These are phyloP conservation scores for Falco biarmicus DNA, from an alignment of 2,797 vertebrate genomes.

Conservation along the genomic window DNA sequence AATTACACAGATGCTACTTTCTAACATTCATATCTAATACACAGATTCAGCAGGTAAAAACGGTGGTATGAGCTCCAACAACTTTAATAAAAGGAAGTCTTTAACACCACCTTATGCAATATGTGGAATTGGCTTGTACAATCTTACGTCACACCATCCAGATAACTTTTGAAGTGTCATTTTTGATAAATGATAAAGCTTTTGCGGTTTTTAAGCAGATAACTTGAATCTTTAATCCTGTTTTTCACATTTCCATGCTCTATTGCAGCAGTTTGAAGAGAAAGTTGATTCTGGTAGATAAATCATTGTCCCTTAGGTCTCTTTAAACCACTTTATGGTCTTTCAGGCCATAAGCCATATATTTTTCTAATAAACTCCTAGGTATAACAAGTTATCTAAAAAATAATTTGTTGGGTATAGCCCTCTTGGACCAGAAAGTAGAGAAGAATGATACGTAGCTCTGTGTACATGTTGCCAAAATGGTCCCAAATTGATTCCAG, in stretches of 20 bases:
- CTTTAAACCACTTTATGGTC: conserved; percentile 54
- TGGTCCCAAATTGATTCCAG: neutral
- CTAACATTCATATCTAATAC: neutral
- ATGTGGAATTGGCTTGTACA: neutral
- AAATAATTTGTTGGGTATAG: conserved; percentile 43
- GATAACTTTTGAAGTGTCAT: conserved; percentile 7
- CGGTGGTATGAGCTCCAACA: neutral
- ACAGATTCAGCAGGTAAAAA: neutral
- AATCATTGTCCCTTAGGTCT: conserved; percentile 53
- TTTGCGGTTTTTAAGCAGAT: conserved; percentile 13
- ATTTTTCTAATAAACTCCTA: conserved; percentile 59
- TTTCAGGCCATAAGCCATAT: conserved; percentile 45
- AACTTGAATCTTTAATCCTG: conserved; percentile 39
- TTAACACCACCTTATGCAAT: neutral
- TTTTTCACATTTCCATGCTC: conserved; percentile 47
- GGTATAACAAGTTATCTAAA: conserved; percentile 31
- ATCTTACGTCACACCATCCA: neutral
- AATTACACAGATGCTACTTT: neutral
- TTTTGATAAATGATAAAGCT: neutral
- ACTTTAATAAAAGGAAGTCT: neutral
- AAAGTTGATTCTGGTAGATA: conserved; percentile 51
- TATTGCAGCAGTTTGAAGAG: neutral
- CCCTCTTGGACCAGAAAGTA: conserved; percentile 13
- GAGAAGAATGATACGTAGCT: neutral
- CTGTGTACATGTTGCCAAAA: neutral